Evolutionary conservation across 2,888 invertebrate species (phyloP).

Genomic region (Tinea trinotella): DNA sequence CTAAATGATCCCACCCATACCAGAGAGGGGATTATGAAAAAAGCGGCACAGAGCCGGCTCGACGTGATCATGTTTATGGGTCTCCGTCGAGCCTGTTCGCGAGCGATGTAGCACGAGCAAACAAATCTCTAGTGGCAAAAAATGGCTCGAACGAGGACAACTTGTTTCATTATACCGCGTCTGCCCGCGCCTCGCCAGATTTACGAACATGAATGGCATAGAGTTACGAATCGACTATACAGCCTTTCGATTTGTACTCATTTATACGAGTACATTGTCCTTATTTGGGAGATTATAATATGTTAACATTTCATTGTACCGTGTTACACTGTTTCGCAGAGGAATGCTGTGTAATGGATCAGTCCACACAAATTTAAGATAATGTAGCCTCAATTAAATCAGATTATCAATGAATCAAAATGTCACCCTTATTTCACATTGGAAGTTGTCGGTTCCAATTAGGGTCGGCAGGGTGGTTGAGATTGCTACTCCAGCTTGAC

Average conservation of each 20-base stretch:
- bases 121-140: conserved; percentile 71
- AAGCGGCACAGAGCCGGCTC: conserved; percentile 57
- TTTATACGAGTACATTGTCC: conserved; percentile 1
- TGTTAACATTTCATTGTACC: not conserved
- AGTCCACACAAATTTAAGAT: too few species aligned
- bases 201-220: conserved; percentile 47
- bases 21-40: conserved; percentile 53
- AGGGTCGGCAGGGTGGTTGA: too few species aligned
- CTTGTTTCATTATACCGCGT: conserved; percentile 46
- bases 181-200: conserved; percentile 49
- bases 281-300: not conserved
- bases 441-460: too few species aligned
- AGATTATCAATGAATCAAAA: not conserved
- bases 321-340: too few species aligned
- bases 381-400: not conserved
- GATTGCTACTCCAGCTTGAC: too few species aligned
- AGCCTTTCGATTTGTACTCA: conserved; percentile 18
- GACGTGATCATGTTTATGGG: conserved; percentile 69
- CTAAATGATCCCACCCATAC: conserved; percentile 19
- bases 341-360: not conserved
- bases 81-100: conserved; percentile 65
- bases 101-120: conserved; percentile 55
- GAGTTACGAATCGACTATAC: conserved; percentile 40
- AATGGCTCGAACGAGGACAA: conserved; percentile 63
- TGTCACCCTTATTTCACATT: too few species aligned